A percentile compares a stretch with the other conserved stretches of the same genome.
These are phyloP conservation scores for Pterostichus madidus DNA, from an alignment of 2,888 invertebrate species.

Conservation along the genomic window DNA sequence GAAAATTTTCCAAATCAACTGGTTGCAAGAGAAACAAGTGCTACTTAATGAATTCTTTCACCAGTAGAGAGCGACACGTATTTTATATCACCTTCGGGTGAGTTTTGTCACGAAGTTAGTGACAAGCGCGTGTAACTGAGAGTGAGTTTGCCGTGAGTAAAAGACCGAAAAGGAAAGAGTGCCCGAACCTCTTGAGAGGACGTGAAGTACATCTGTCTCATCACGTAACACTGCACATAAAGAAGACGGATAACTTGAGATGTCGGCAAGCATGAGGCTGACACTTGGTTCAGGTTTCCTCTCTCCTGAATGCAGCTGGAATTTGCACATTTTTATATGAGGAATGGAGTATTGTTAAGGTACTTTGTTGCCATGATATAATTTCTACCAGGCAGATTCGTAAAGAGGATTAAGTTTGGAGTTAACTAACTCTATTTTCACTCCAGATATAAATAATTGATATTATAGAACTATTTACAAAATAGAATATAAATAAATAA, in stretches of 20 bases:
- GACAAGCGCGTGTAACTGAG: background rate
- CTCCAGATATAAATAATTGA: no score
- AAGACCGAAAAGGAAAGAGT: slow-evolving; percentile 38
- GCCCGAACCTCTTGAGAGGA: slow-evolving; percentile 42
- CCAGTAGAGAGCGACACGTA: no score
- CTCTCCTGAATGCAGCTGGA: no score
- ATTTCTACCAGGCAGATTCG: no score
- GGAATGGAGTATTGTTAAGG: no score
- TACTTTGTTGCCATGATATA: no score
- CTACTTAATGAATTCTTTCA: slow-evolving; percentile 20
- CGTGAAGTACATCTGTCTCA: slow-evolving; percentile 60
- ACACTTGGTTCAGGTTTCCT: no score
- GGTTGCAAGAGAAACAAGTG: slow-evolving; percentile 4
- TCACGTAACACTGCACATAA: slow-evolving; percentile 43
- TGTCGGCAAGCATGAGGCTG: background rate
- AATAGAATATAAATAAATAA: no score
- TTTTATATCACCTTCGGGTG: slow-evolving; percentile 6
- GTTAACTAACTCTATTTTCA: no score
- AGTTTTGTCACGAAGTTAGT: slow-evolving; percentile 12
- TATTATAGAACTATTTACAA: no score
- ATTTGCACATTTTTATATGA: background rate
- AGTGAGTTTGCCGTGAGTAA: slow-evolving; percentile 10
- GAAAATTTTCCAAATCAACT: slow-evolving; percentile 27
- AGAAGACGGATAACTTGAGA: slow-evolving; percentile 51
- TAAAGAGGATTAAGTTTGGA: no score